Percentiles rank a stretch among this genome's conserved stretches.
Conservation (phyloP, 2,113 vertebrate species). For the Psilopsiagon aymara region DNA sequence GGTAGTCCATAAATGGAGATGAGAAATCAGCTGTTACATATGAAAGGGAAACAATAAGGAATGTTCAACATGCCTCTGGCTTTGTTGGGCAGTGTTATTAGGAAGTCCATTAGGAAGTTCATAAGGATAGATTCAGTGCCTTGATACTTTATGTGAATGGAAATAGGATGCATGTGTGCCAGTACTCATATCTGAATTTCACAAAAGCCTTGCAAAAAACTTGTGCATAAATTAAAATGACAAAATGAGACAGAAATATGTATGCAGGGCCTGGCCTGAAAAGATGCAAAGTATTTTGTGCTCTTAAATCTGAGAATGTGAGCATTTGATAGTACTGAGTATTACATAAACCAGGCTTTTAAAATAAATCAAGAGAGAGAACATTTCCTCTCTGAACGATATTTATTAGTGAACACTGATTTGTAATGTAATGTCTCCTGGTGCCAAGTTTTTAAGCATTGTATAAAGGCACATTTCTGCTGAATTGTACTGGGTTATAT, state of each 20-base stretch:
- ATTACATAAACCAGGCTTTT: background rate
- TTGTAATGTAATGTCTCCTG: conserved; percentile 16
- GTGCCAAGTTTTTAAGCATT: background rate
- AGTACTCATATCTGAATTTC: background rate
- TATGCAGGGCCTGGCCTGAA: background rate
- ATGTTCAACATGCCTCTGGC: background rate
- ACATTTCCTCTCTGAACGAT: conserved; percentile 13
- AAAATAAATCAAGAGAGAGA: conserved; percentile 4
- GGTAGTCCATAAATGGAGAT: background rate
- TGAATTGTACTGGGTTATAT: background rate
- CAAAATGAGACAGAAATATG: background rate
- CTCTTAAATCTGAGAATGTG: background rate
- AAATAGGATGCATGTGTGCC: background rate
- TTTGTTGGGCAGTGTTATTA: conserved; percentile 48
- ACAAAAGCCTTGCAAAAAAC: background rate
- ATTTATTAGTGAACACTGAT: conserved; percentile 12
- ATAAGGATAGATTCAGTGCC: conserved; percentile 4
- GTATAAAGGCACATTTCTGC: background rate
- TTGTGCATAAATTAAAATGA: background rate
- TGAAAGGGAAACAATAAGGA: background rate
- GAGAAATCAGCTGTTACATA: background rate
- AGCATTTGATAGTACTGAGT: background rate
- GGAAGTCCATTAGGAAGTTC: background rate
- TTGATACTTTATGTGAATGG: conserved; percentile 46
- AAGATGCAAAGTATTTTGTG: background rate